A percentile compares a stretch with the other conserved stretches of the same genome.
Evolutionary conservation across 2,797 vertebrate genomes (phyloP).

Genomic region (Perodicticus potto): DNA sequence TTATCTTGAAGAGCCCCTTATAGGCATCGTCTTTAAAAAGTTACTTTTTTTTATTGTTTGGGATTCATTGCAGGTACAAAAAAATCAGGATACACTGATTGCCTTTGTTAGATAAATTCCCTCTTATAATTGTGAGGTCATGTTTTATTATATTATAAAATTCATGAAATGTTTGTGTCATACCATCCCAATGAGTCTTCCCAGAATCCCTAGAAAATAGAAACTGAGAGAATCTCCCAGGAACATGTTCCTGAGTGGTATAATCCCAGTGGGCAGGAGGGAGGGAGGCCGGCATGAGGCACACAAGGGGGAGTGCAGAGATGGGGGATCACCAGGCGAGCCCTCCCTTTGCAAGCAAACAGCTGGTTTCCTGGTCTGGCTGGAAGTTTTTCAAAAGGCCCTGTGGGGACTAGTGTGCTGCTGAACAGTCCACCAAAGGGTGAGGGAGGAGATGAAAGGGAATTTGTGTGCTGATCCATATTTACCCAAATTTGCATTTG

Average conservation of each 20-base stretch:
- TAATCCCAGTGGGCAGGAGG: not conserved
- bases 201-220: not conserved
- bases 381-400: not conserved
- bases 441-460: fast-evolving
- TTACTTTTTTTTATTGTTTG: not conserved
- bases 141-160: not conserved
- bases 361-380: not conserved
- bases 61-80: no score
- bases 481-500: not conserved
- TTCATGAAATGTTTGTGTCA: not conserved
- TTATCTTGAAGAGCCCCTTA: not conserved
- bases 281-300: not conserved
- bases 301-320: not conserved
- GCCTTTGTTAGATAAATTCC: no score
- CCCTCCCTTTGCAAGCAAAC: not conserved
- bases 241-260: not conserved
- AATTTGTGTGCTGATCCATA: not conserved
- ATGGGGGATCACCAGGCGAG: not conserved
- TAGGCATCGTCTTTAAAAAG: not conserved
- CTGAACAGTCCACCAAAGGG: not conserved
- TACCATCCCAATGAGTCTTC: not conserved
- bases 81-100: no score
- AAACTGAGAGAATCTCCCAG: not conserved
- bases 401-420: not conserved
- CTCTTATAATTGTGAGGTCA: no score